Conservation (phyloP, 2,113 vertebrate species). For the Ifrita kowaldi region DNA sequence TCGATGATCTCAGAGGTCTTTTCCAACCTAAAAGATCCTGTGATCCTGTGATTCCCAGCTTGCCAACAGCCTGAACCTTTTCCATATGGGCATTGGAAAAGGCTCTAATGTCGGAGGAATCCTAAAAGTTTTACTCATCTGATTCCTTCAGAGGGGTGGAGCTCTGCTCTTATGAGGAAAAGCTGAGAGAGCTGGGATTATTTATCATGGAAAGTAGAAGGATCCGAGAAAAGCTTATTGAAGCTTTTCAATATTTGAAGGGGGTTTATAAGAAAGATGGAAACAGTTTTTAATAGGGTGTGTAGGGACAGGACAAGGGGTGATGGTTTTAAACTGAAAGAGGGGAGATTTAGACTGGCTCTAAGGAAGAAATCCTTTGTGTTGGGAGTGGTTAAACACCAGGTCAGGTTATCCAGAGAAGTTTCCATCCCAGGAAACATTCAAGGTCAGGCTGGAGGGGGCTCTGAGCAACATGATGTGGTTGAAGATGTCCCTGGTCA, state of each 20-base stretch:
- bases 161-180: neutral
- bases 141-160: neutral
- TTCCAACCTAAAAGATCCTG: neutral
- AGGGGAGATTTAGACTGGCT: neutral
- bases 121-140: neutral
- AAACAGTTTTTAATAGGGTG: rapidly evolving
- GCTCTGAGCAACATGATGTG: neutral
- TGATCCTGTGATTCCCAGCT: neutral
- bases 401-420: neutral
- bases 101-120: neutral
- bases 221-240: rapidly evolving
- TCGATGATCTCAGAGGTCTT: neutral
- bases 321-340: neutral
- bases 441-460: rapidly evolving
- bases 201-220: neutral
- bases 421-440: neutral
- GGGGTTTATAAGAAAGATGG: neutral
- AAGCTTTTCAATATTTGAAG: neutral
- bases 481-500: neutral
- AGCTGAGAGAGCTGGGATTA: neutral
- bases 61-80: neutral
- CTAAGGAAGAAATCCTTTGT: neutral
- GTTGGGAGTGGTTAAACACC: neutral
- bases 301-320: neutral
- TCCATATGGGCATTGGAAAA: neutral